Percentiles rank a stretch among this genome's conserved stretches.
Conservation (phyloP, 2,797 vertebrate genomes). For the Taenioides sp. region DNA sequence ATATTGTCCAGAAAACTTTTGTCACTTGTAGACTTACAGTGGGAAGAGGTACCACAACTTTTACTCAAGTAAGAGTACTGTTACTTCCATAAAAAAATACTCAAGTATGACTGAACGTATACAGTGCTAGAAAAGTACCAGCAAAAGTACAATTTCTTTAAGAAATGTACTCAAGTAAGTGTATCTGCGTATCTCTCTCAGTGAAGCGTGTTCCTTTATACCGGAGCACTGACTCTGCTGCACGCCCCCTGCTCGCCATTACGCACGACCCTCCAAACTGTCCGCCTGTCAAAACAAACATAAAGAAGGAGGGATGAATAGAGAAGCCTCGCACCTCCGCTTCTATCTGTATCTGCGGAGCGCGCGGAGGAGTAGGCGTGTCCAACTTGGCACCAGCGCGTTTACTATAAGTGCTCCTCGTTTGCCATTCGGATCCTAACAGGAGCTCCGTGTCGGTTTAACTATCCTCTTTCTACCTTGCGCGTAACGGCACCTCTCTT, state of each 20-base stretch:
- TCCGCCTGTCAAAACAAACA: not conserved
- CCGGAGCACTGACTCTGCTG: not conserved
- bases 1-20: no score
- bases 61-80: no score
- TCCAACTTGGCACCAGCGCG: slow-evolving; percentile 19
- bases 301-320: not conserved
- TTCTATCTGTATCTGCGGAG: not conserved
- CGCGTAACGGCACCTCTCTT: slow-evolving; percentile 1
- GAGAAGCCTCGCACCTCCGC: slow-evolving; percentile 21
- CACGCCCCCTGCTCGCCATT: not conserved
- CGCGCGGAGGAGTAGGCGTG: slow-evolving; percentile 42
- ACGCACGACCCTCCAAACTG: not conserved
- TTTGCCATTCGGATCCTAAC: slow-evolving; percentile 1
- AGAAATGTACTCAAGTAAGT: no score
- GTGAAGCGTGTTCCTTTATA: no score
- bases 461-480: not conserved
- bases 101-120: no score
- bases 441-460: not conserved
- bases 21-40: no score
- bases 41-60: no score
- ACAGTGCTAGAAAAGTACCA: no score
- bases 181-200: no score
- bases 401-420: slow-evolving; percentile 7
- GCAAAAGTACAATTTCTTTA: no score
- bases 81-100: no score